Base-by-base conservation (phyloP, 2,888 invertebrate species). In the Zygogramma bicolorata region DNA sequence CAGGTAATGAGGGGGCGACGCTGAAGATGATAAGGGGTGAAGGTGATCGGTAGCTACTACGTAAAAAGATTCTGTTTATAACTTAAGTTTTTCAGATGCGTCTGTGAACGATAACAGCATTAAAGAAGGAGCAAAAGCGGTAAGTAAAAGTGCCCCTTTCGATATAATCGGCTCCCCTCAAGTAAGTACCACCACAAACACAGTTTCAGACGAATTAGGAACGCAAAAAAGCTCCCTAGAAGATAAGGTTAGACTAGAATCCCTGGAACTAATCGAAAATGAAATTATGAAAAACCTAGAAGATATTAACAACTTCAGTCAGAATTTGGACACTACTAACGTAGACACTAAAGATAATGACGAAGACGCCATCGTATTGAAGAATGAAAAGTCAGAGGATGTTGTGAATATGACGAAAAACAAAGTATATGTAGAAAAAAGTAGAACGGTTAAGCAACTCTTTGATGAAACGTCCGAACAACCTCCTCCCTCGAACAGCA, bases 1-100 rank as follows among this genome's bases (percentile, higher is more conserved):
- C 86, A 78, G 87, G 90, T 74, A 88, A 89, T 81, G 85, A 85
- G 81, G 86, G 86, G 84, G 81, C 81, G 10, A 73, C 81, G 10
- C 69, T 85, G 40, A 75, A 82, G 71, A 77, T 80, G 71, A 79
- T 84, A 58, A 81, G 82, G 82, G 86, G 84, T 79, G 85, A 86
- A 84, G 87, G 88, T 88, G 82, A 79, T 81, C 77, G 62, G 46
- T 59, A 61, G n/a, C n/a, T n/a, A 20, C 27, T 57, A 25, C 22
- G 13, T n/a, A 8, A 42, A 38, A 18, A 18, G 46, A n/a, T 18
- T 15, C 0, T 34, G 63, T 59, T 62, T 13, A 65, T 42, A 59
- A 38, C 29, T 13, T 18, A 31, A 34, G 29, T 62, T 67, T 74
- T 72, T 15, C 42, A 76, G 76, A 74, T 63, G 58, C 46, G n/a